Evolutionary conservation across 2,888 invertebrate genomes (phyloP).

Genomic region (Esperia sulphurella): DNA sequence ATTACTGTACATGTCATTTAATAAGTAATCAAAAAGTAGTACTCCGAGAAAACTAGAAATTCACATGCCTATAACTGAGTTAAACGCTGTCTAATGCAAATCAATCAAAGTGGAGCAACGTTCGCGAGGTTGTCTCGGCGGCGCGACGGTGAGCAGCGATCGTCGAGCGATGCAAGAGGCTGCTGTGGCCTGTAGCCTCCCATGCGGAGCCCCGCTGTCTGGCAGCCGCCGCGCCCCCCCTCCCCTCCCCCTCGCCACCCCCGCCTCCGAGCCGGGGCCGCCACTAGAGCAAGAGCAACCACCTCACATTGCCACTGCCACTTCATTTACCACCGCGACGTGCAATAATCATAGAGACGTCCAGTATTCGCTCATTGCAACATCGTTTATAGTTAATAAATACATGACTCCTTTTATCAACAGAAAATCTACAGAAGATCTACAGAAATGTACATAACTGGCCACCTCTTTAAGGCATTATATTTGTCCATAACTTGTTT

Average conservation of each 20-base stretch:
- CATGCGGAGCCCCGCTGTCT: slow-evolving; percentile 79
- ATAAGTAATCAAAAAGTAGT: no score
- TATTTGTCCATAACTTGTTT: no score
- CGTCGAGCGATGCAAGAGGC: slow-evolving; percentile 52
- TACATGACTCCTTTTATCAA: no score
- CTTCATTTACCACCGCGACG: slow-evolving; percentile 16
- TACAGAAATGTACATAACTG: no score
- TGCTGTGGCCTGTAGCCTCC: slow-evolving; percentile 65
- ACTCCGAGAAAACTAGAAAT: not conserved
- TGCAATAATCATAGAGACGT: slow-evolving; percentile 21
- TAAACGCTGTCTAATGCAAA: slow-evolving; percentile 35
- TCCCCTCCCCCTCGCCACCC: slow-evolving; percentile 19
- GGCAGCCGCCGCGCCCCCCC: slow-evolving; percentile 53
- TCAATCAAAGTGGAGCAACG: slow-evolving; percentile 45
- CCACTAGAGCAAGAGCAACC: slow-evolving; percentile 61
- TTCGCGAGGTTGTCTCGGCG: slow-evolving; percentile 54
- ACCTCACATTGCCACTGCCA: slow-evolving; percentile 59
- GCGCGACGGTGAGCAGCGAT: slow-evolving; percentile 54
- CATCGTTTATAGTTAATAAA: slow-evolving; percentile 15
- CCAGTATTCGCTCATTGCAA: slow-evolving; percentile 45
- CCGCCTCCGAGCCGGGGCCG: slow-evolving; percentile 22
- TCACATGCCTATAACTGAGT: not conserved
- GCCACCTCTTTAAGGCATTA: no score
- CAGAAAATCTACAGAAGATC: no score
- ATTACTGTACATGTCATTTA: no score